Percentiles rank a stretch among this genome's conserved stretches.
phyloP scores from a whole-genome alignment of 2,797 vertebrate species.

The Gallinago stenura region DNA sequence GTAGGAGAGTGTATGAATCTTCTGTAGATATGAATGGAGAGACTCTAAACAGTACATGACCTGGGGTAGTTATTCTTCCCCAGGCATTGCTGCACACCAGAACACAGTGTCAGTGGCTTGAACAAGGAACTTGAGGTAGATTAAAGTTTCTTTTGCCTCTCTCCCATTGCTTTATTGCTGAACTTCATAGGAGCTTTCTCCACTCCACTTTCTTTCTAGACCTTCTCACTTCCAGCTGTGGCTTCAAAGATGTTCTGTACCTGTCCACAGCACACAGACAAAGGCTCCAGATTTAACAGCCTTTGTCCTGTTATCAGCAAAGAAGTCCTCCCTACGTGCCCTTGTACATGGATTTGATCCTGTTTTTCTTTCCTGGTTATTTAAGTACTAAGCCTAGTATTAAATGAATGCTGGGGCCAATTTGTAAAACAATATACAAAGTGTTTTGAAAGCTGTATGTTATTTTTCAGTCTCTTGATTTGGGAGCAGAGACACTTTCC shows the following conservation, averaged over 20 bases:
- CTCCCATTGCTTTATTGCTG: not conserved
- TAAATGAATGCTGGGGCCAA: not conserved
- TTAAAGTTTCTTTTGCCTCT: not conserved
- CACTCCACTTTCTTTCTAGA: too few relatives aligned
- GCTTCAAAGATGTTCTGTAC: not conserved
- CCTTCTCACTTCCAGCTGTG: not conserved
- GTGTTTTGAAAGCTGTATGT: not conserved
- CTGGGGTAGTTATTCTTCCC: not conserved
- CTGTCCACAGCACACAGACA: not conserved
- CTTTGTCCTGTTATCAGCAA: not conserved
- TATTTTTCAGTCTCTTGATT: not conserved
- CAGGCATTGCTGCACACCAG: not conserved
- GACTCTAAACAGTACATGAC: not conserved
- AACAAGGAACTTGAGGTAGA: not conserved
- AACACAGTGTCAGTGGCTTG: not conserved
- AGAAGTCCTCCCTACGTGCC: not conserved
- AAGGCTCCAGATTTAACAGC: not conserved
- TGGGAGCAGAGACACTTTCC: not conserved
- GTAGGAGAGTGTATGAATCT: not conserved
- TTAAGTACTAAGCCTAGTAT: not conserved
- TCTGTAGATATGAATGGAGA: not conserved
- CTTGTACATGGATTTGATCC: not conserved
- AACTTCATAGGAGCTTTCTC: not conserved
- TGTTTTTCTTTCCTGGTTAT: not conserved
- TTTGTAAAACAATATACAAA: not conserved